These are phyloP conservation scores for Pandemis heparana DNA, from an alignment of 2,888 invertebrate species.

Conservation along the genomic window DNA sequence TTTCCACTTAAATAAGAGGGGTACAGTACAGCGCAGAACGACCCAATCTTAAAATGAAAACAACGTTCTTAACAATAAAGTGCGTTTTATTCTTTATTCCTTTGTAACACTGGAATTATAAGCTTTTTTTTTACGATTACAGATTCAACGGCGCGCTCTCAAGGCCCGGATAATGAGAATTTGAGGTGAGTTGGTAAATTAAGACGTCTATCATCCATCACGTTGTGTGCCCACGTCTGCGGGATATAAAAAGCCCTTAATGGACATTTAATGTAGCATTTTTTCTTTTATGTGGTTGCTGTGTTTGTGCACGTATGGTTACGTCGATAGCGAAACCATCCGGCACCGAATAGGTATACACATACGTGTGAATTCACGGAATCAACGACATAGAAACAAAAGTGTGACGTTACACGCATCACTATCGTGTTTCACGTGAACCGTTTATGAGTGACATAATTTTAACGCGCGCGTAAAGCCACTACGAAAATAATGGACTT, in stretches of 20 bases:
- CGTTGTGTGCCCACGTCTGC: slow-evolving; percentile 38
- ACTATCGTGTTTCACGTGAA: slow-evolving; percentile 9
- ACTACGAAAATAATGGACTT: background rate
- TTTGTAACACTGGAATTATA: slow-evolving; percentile 40
- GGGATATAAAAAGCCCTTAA: slow-evolving; percentile 51
- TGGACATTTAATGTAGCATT: slow-evolving; percentile 61
- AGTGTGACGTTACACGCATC: background rate
- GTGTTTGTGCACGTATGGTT: slow-evolving; percentile 27
- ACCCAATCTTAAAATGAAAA: slow-evolving; percentile 28
- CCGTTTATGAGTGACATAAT: slow-evolving; percentile 7
- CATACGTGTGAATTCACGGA: background rate
- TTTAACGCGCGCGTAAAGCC: slow-evolving; percentile 4
- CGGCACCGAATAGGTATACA: background rate
- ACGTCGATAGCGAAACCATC: slow-evolving; percentile 5
- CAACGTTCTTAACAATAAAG: slow-evolving; percentile 26
- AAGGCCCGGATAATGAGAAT: slow-evolving; percentile 59
- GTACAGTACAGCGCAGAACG: background rate
- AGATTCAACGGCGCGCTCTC: slow-evolving; percentile 59
- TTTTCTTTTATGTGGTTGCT: slow-evolving; percentile 41
- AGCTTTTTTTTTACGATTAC: slow-evolving; percentile 56
- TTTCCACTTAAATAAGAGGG: background rate
- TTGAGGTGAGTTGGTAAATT: slow-evolving; percentile 71
- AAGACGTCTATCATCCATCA: slow-evolving; percentile 51
- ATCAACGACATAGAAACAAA: background rate
- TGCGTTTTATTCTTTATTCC: slow-evolving; percentile 28